Evolutionary conservation across 2,797 vertebrate genomes (phyloP).

Genomic region (Benthosema pterotum): DNA sequence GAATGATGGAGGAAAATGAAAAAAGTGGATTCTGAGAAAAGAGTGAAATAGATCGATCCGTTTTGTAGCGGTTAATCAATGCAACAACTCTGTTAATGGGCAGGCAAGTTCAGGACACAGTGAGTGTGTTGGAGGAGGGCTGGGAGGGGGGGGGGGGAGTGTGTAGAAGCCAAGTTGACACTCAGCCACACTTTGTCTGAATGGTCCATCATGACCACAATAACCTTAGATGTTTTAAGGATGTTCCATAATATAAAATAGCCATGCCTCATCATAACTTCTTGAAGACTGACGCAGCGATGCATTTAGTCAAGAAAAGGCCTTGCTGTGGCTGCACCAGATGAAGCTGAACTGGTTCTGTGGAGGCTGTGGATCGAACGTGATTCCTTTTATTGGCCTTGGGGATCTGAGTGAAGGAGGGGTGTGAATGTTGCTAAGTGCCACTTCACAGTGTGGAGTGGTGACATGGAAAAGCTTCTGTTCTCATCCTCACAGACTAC

Average conservation of each 20-base stretch:
- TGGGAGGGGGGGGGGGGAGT: neutral
- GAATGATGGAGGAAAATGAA: constrained; percentile 31
- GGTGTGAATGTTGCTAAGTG: constrained; percentile 68
- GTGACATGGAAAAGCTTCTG: constrained; percentile 75
- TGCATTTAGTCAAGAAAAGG: constrained; percentile 4
- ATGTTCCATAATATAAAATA: constrained; percentile 2
- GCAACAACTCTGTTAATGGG: constrained; percentile 80
- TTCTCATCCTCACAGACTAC: constrained; percentile 58
- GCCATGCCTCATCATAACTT: constrained; percentile 12
- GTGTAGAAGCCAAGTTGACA: constrained; percentile 58
- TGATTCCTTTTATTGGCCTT: constrained; percentile 30
- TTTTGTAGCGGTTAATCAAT: constrained; percentile 79
- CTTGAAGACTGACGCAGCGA: neutral
- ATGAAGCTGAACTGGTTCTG: constrained; percentile 16
- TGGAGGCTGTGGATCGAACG: neutral
- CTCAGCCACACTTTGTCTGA: constrained; percentile 22
- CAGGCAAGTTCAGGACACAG: constrained; percentile 65
- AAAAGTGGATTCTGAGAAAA: constrained; percentile 41
- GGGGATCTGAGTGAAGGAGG: constrained; percentile 33
- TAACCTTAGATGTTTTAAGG: constrained; percentile 36
- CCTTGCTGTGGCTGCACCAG: constrained; percentile 1
- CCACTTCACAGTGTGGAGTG: constrained; percentile 61
- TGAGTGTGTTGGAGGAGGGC: constrained; percentile 35
- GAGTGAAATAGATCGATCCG: constrained; percentile 65
- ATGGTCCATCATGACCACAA: neutral